phyloP scores from a whole-genome alignment of 1,140 invertebrate genomes.

The Araneus ventricosus region DNA sequence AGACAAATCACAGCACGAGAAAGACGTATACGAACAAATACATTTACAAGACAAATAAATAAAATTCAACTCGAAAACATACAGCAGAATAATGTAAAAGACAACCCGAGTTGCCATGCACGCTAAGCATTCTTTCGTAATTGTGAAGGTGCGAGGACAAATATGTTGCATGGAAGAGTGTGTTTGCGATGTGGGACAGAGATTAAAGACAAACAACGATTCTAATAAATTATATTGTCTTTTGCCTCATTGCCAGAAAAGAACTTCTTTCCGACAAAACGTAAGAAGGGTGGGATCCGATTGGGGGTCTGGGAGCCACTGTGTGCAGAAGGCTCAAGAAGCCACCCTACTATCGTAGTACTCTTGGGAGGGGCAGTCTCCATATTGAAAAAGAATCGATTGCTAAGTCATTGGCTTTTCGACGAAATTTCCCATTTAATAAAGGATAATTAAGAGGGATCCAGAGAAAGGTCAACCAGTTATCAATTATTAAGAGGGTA shows the following conservation, averaged over 20 bases:
- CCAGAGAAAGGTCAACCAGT: no score
- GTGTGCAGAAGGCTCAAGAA: constrained; percentile 62
- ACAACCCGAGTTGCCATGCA: neutral
- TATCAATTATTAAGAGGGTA: no score
- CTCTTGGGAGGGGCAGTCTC: constrained; percentile 38
- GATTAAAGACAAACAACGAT: constrained; percentile 73
- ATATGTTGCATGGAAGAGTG: constrained; percentile 58
- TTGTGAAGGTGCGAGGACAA: constrained; percentile 55
- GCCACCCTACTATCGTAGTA: constrained; percentile 46
- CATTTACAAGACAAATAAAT: neutral
- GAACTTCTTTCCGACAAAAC: constrained; percentile 57
- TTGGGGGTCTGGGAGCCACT: constrained; percentile 25
- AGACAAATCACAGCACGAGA: neutral
- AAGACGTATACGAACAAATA: neutral
- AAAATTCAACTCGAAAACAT: neutral
- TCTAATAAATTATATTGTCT: constrained; percentile 74
- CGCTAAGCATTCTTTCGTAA: constrained; percentile 44
- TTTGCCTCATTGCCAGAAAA: constrained; percentile 71
- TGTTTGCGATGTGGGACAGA: constrained; percentile 67
- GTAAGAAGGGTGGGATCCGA: constrained; percentile 66
- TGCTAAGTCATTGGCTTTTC: neutral
- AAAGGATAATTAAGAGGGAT: no score
- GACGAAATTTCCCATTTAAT: no score
- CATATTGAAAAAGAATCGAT: constrained; percentile 40
- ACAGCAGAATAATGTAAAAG: neutral